phyloP scores from a whole-genome alignment of 1,140 invertebrate genomes.

The Bactericera cockerelli region DNA sequence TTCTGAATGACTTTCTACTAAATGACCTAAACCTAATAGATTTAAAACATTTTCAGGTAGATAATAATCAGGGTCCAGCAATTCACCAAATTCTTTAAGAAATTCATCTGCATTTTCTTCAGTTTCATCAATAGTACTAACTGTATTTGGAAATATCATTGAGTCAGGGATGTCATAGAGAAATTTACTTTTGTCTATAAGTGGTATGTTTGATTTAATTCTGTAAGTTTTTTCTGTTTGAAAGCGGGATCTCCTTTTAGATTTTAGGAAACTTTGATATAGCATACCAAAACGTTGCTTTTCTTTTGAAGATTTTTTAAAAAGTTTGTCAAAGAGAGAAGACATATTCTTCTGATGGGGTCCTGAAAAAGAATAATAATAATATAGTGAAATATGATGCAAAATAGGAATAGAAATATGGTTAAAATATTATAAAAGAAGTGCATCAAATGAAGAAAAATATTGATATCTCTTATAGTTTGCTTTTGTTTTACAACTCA shows the following conservation, averaged over 20 bases:
- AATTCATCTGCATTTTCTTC: conserved; percentile 1
- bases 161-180: conserved; percentile 1
- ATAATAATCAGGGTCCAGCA: conserved; percentile 1
- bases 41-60: not conserved
- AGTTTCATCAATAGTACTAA: not conserved
- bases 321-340: conserved; percentile 1
- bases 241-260: not conserved
- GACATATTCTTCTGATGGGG: not conserved
- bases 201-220: not conserved
- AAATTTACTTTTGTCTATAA: conserved; percentile 8
- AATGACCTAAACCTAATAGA: conserved; percentile 1
- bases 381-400: not conserved
- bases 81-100: conserved; percentile 2
- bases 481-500: too few species aligned
- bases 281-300: not conserved
- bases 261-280: conserved; percentile 4
- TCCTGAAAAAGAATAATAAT: not conserved
- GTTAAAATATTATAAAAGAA: too few species aligned
- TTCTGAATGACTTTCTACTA: not conserved
- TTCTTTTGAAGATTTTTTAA: not conserved
- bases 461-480: too few species aligned
- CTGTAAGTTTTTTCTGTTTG: not conserved
- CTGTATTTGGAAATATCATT: conserved; percentile 3
- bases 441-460: too few species aligned
- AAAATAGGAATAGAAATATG: too few species aligned